Evolutionary conservation across 1,140 invertebrate species (phyloP).

Genomic region (Sycophaga agraensis): DNA sequence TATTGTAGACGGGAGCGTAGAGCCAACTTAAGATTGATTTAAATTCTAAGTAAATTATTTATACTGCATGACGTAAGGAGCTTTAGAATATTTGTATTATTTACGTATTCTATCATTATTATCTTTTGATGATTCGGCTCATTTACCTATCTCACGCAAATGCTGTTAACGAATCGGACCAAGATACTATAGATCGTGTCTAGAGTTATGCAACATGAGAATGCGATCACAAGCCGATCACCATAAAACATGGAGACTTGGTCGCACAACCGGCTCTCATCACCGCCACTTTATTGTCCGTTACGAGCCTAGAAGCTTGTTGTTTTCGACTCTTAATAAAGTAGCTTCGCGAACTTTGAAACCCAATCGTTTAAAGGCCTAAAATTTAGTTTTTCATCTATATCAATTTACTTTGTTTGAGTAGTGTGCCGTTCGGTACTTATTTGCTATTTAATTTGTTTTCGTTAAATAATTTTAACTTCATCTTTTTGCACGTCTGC

Average conservation of each 20-base stretch:
- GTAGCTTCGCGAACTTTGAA: no score
- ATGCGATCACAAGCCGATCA: constrained; percentile 3
- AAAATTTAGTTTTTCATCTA: no score
- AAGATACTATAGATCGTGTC: constrained; percentile 1
- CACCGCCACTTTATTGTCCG: constrained; percentile 41
- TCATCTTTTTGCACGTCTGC: no score
- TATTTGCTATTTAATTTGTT: no score
- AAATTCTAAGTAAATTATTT: constrained; percentile 21
- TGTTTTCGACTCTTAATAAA: background rate
- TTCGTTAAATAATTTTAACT: no score
- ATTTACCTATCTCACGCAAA: background rate
- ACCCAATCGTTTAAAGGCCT: no score
- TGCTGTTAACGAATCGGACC: background rate
- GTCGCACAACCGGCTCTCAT: constrained; percentile 54
- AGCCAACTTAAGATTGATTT: constrained; percentile 1
- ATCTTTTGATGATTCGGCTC: constrained; percentile 10
- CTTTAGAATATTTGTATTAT: constrained; percentile 17
- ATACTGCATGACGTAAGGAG: constrained; percentile 2
- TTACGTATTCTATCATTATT: constrained; percentile 11
- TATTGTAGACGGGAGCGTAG: background rate
- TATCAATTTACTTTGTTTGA: no score
- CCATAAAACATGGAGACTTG: constrained; percentile 31
- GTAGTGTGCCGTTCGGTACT: no score
- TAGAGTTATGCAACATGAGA: constrained; percentile 1
- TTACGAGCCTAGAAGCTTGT: constrained; percentile 3